Evolutionary conservation across 2,113 vertebrate genomes (phyloP).

Genomic region (Petroica traversi): DNA sequence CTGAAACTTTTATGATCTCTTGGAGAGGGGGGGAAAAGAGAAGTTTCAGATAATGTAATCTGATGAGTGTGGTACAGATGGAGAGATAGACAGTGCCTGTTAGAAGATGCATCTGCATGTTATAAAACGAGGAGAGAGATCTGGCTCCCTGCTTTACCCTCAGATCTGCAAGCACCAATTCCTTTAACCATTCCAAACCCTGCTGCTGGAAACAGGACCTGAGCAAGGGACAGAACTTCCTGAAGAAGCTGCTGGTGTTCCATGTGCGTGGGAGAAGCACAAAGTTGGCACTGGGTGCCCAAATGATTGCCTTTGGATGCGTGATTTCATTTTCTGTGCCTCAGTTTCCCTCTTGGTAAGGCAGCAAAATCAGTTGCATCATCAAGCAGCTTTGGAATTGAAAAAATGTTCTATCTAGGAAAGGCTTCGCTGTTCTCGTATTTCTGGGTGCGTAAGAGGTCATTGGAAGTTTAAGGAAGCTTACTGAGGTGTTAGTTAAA

Average conservation of each 20-base stretch:
- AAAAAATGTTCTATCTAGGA: background rate
- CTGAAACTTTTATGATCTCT: slow-evolving; percentile 65
- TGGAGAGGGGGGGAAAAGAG: background rate
- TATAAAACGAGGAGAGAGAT: background rate
- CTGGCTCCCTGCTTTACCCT: background rate
- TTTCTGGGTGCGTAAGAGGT: background rate
- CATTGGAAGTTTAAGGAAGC: background rate
- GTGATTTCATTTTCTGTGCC: background rate
- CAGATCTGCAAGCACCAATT: background rate
- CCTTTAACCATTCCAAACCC: background rate
- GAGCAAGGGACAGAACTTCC: background rate
- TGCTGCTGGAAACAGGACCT: background rate
- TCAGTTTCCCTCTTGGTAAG: background rate
- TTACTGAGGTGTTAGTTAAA: background rate
- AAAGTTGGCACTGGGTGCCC: no score
- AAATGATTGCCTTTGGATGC: background rate
- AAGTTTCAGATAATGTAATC: slow-evolving; percentile 51
- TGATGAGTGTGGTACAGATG: slow-evolving; percentile 54
- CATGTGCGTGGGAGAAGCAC: background rate
- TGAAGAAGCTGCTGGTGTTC: background rate
- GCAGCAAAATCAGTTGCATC: background rate
- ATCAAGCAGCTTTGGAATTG: background rate
- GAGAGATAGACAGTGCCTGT: slow-evolving; percentile 42
- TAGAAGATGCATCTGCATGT: slow-evolving; percentile 46
- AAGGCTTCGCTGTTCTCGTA: background rate